phyloP scores from a whole-genome alignment of 2,888 invertebrate species.

The Coremacera marginata region DNA sequence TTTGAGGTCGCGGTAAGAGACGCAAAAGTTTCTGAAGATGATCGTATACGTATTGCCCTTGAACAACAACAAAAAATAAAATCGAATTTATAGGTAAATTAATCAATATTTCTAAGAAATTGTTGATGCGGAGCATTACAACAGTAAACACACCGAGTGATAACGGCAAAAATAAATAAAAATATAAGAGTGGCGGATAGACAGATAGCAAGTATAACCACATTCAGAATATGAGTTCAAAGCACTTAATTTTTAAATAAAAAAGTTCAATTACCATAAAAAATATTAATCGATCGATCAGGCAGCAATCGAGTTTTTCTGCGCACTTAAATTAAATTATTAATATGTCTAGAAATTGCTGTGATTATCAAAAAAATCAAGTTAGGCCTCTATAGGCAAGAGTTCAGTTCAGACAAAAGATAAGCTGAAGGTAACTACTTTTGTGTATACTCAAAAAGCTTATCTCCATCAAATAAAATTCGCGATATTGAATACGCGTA shows the following conservation, averaged over 20 bases:
- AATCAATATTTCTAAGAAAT: not conserved
- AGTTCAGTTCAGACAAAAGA: not conserved
- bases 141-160: not conserved
- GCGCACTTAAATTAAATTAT: constrained; percentile 6
- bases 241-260: constrained; percentile 1
- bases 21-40: no score
- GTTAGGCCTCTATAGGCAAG: not conserved
- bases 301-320: not conserved
- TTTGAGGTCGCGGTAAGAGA: no score
- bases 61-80: no score
- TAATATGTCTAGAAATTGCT: not conserved
- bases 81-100: no score
- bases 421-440: not conserved
- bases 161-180: constrained; percentile 15
- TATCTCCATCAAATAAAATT: not conserved
- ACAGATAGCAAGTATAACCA: not conserved
- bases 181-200: not conserved
- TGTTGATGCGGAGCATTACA: not conserved
- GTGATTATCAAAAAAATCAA: not conserved
- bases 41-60: no score
- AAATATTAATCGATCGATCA: not conserved
- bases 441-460: not conserved
- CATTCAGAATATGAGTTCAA: not conserved
- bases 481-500: no score
- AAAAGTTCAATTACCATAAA: not conserved